Percentiles rank a stretch among this genome's conserved stretches.
These are phyloP conservation scores for Microcebus murinus DNA, from an alignment of 2,113 vertebrate species.

Conservation along the genomic window DNA sequence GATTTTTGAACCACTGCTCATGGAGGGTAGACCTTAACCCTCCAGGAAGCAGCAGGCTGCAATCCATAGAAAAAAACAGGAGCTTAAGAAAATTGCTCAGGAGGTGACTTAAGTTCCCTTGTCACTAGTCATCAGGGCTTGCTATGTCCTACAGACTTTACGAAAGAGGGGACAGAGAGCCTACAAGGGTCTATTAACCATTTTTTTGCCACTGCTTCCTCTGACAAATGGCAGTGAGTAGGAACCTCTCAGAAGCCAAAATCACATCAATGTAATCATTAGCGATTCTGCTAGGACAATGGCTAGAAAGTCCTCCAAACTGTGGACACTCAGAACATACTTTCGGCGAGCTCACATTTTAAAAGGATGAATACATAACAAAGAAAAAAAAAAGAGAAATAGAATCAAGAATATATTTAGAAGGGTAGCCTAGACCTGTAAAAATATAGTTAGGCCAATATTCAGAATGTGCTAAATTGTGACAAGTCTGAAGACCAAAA, in stretches of 20 bases:
- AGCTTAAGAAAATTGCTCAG: not conserved
- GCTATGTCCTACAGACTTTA: not conserved
- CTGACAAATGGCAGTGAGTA: not conserved
- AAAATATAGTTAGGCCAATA: not conserved
- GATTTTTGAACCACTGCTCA: not conserved
- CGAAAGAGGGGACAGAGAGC: not conserved
- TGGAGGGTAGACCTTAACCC: not conserved
- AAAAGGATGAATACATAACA: not conserved
- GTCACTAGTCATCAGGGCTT: not conserved
- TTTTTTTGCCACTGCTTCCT: not conserved
- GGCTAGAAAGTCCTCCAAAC: not conserved
- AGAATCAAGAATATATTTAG: not conserved
- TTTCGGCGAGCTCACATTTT: not conserved
- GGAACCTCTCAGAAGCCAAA: not conserved
- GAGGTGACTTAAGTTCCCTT: not conserved
- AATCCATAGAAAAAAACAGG: not conserved
- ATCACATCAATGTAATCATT: not conserved
- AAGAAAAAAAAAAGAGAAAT: not conserved
- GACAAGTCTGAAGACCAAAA: not conserved
- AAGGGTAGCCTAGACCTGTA: not conserved
- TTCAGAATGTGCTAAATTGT: not conserved
- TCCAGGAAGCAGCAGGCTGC: not conserved
- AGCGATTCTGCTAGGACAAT: not conserved
- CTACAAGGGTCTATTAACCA: not conserved
- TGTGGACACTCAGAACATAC: not conserved